These are phyloP conservation scores for Oxygymnocypris stewartii DNA, from an alignment of 2,113 vertebrate genomes.

Conservation along the genomic window DNA sequence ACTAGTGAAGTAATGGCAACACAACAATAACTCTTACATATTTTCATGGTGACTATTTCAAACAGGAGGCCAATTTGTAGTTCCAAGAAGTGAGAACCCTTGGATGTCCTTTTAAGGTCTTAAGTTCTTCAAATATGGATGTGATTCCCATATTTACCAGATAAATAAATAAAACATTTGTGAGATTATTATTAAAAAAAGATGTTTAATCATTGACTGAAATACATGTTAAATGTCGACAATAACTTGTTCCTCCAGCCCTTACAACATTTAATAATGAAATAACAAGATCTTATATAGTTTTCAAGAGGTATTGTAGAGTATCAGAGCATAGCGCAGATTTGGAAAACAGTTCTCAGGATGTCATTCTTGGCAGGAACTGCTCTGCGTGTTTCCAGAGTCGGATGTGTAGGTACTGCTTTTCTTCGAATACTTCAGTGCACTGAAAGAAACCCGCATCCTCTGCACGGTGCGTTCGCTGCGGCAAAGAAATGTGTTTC, in stretches of 20 bases:
- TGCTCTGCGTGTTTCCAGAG: constrained; percentile 58
- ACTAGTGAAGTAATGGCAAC: neutral
- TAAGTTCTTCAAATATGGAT: too few species aligned
- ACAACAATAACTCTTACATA: neutral
- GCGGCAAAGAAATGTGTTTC: constrained; percentile 85
- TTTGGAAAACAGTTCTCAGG: neutral
- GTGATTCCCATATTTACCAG: too few species aligned
- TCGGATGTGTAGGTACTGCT: constrained; percentile 61
- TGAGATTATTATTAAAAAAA: neutral
- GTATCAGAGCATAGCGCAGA: neutral
- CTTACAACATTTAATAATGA: neutral
- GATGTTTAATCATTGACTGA: neutral
- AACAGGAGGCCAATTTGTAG: neutral
- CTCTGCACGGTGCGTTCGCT: constrained; percentile 80
- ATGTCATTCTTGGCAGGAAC: constrained; percentile 67
- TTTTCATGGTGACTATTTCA: neutral
- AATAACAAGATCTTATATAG: neutral
- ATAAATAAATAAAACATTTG: neutral
- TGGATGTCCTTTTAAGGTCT: neutral
- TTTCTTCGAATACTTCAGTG: constrained; percentile 79
- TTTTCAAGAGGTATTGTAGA: neutral
- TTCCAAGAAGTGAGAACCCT: neutral
- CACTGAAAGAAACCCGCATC: constrained; percentile 84
- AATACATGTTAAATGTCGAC: too few species aligned
- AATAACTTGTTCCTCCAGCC: neutral